phyloP scores from a whole-genome alignment of 2,797 vertebrate genomes.

The Chelmon rostratus region DNA sequence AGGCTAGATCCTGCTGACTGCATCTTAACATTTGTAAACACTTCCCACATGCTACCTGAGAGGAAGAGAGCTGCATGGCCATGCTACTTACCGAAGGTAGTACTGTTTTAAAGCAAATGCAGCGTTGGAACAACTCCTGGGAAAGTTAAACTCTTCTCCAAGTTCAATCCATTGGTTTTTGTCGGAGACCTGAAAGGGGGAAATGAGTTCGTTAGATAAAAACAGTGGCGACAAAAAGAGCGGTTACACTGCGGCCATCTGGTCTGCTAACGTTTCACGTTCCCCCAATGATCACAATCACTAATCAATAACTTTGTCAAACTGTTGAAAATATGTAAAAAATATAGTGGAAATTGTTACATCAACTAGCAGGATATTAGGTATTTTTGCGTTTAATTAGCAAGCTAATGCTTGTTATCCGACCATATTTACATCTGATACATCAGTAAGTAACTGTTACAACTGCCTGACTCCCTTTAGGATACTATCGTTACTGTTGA shows the following conservation, averaged over 20 bases:
- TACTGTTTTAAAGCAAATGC: constrained; percentile 99
- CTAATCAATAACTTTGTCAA: constrained; percentile 74
- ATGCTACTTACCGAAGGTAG: constrained; percentile 98
- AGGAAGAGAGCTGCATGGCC: constrained; percentile 56
- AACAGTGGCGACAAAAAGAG: constrained; percentile 49
- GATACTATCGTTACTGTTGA: constrained; percentile 65
- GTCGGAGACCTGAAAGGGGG: constrained; percentile 93
- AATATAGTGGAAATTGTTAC: neutral
- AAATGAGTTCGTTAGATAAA: constrained; percentile 43
- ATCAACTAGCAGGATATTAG: rapidly evolving
- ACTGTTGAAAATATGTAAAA: constrained; percentile 39
- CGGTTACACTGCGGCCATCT: constrained; percentile 65
- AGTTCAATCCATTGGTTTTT: constrained; percentile 99
- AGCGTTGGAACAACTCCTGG: constrained; percentile 98
- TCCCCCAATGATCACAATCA: constrained; percentile 42
- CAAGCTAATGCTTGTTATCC: neutral
- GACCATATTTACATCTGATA: constrained; percentile 61
- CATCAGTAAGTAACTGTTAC: constrained; percentile 26
- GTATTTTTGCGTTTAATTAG: neutral
- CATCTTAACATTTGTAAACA: constrained; percentile 85
- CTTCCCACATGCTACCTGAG: constrained; percentile 84
- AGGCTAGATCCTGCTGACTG: constrained; percentile 62
- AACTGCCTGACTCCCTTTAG: constrained; percentile 60
- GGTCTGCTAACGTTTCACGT: constrained; percentile 56
- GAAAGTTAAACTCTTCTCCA: constrained; percentile 98